phyloP scores from a whole-genome alignment of 2,113 vertebrate species.

The Australoheros scitulus region DNA sequence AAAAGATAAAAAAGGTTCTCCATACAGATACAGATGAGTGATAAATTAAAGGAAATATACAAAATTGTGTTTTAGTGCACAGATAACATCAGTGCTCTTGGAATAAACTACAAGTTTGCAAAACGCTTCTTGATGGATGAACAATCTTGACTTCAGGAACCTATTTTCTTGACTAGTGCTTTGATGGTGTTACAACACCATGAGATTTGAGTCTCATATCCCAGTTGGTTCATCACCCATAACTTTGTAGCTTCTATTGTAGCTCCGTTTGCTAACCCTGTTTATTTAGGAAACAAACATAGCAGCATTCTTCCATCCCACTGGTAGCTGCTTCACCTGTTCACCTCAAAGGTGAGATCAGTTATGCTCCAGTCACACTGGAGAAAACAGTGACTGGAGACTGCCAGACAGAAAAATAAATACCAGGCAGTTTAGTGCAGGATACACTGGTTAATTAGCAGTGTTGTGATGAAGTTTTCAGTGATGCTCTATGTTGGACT shows the following conservation, averaged over 20 bases:
- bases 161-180: not conserved
- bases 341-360: too few species aligned
- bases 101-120: not conserved
- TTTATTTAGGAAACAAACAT: too few species aligned
- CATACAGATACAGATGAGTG: not conserved
- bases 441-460: too few species aligned
- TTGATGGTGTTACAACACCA: not conserved
- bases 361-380: too few species aligned
- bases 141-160: not conserved
- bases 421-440: too few species aligned
- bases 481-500: too few species aligned
- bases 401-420: too few species aligned
- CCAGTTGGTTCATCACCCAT: not conserved
- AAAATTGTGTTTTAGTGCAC: not conserved
- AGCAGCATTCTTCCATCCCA: too few species aligned
- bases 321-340: too few species aligned
- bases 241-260: not conserved
- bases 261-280: not conserved
- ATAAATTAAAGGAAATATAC: not conserved
- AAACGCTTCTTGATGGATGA: not conserved
- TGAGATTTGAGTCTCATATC: not conserved
- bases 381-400: too few species aligned
- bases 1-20: constrained; percentile 1
- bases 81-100: not conserved
- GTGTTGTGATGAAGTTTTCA: too few species aligned